Conservation (phyloP, 2,797 vertebrate genomes). For the Enteromius unitaeniatus region DNA sequence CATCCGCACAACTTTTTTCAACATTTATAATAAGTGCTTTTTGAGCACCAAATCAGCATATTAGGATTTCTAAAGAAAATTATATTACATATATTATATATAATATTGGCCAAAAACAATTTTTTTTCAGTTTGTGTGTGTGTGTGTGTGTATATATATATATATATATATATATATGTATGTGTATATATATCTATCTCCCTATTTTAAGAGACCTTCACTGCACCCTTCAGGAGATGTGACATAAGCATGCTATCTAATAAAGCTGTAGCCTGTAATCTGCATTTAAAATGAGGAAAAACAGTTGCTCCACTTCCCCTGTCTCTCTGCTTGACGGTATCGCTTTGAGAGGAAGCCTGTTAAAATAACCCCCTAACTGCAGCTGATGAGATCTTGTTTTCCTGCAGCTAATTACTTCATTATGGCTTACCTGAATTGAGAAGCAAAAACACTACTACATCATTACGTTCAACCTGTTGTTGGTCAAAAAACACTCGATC, state of each 20-base stretch:
- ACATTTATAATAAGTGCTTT: neutral
- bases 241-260: slow-evolving; percentile 5
- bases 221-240: neutral
- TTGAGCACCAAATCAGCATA: neutral
- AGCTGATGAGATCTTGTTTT: slow-evolving; percentile 30
- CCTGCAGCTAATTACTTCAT: slow-evolving; percentile 48
- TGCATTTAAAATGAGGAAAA: slow-evolving; percentile 53
- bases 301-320: slow-evolving; percentile 46
- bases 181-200: too few species aligned
- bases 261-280: slow-evolving; percentile 47
- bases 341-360: slow-evolving; percentile 12
- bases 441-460: slow-evolving; percentile 9
- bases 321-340: slow-evolving; percentile 15
- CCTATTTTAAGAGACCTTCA: neutral
- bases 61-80: neutral
- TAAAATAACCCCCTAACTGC: slow-evolving; percentile 43
- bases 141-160: neutral
- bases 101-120: neutral
- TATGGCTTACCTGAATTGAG: slow-evolving; percentile 39
- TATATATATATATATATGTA: too few species aligned
- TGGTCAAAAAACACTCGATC: slow-evolving; percentile 17
- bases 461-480: slow-evolving; percentile 3
- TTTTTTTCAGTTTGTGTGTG: neutral
- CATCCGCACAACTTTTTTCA: neutral
- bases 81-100: too few species aligned